A percentile compares a stretch with the other conserved stretches of the same genome.
Evolutionary conservation across 2,797 vertebrate species (phyloP).

Genomic region (Aeoliscus strigatus): DNA sequence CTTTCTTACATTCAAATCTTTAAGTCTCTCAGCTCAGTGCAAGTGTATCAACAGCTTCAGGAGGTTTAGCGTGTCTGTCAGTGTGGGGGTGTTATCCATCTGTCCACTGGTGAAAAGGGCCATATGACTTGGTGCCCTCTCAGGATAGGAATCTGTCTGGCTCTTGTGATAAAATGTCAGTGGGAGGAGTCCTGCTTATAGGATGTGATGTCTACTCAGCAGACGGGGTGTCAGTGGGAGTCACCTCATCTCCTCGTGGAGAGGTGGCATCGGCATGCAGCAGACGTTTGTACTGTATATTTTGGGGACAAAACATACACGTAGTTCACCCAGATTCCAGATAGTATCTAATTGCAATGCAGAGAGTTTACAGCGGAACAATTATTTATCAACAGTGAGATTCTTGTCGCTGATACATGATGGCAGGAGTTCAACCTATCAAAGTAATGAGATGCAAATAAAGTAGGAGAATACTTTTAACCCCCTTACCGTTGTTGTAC

Average conservation of each 20-base stretch:
- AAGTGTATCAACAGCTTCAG: slow-evolving; percentile 5
- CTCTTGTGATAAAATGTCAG: slow-evolving; percentile 26
- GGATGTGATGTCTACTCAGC: slow-evolving; percentile 41
- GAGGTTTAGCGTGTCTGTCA: slow-evolving; percentile 9
- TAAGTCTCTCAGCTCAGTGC: slow-evolving; percentile 3
- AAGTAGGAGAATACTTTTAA: slow-evolving; percentile 23
- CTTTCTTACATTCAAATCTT: slow-evolving; percentile 1
- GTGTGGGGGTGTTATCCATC: slow-evolving; percentile 24
- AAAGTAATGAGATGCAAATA: slow-evolving; percentile 3
- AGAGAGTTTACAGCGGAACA: too few species aligned
- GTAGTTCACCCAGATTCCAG: slow-evolving; percentile 4
- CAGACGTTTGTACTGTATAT: slow-evolving; percentile 9
- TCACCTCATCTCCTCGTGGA: slow-evolving; percentile 18
- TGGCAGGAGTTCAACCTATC: neutral
- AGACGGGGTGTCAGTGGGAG: slow-evolving; percentile 46
- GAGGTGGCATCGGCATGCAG: slow-evolving; percentile 17
- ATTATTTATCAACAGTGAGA: neutral
- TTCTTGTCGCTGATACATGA: neutral
- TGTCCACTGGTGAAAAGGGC: slow-evolving; percentile 30
- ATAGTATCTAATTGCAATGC: too few species aligned
- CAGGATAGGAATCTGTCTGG: slow-evolving; percentile 26
- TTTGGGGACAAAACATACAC: neutral
- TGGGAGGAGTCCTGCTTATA: slow-evolving; percentile 26
- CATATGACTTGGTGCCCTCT: slow-evolving; percentile 14
- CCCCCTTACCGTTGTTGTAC: slow-evolving; percentile 22